Conservation (phyloP, 2,113 vertebrate species). For the Limnothrissa miodon region DNA sequence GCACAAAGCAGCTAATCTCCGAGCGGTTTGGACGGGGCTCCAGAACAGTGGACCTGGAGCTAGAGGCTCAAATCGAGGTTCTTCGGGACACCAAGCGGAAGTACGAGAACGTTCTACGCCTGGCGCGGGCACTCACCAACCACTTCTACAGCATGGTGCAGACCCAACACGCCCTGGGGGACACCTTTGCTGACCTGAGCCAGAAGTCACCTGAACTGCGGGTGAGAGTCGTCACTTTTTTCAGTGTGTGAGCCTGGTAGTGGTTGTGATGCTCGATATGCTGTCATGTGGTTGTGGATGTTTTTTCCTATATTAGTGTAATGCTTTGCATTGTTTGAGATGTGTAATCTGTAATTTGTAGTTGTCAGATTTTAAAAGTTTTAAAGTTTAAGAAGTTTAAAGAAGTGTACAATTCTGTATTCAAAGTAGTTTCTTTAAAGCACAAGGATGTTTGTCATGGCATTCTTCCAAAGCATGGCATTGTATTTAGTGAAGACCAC, state of each 20-base stretch:
- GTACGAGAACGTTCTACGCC: conserved; percentile 86
- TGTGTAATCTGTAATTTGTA: no score
- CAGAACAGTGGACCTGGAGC: conserved; percentile 91
- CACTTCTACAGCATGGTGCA: conserved; percentile 98
- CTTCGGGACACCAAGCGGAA: conserved; percentile 94
- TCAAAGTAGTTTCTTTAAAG: no score
- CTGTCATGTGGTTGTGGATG: neutral
- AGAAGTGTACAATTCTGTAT: no score
- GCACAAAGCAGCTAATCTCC: conserved; percentile 92
- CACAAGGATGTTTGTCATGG: no score
- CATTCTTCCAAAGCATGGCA: no score
- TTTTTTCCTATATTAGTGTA: no score
- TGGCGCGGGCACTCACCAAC: conserved; percentile 85
- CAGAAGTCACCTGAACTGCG: conserved; percentile 97
- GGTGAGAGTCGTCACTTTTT: conserved; percentile 59
- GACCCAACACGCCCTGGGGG: conserved; percentile 93
- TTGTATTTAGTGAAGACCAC: no score
- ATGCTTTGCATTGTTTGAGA: no score
- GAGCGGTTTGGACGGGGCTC: conserved; percentile 93
- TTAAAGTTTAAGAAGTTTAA: no score
- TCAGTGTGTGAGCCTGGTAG: neutral
- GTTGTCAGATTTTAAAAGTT: no score
- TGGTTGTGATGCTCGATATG: neutral
- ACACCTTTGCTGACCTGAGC: conserved; percentile 95
- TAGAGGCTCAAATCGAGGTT: conserved; percentile 95